Base-by-base conservation (phyloP, 92 coral and sea anemone genomes). In the Porites cylindrica region DNA sequence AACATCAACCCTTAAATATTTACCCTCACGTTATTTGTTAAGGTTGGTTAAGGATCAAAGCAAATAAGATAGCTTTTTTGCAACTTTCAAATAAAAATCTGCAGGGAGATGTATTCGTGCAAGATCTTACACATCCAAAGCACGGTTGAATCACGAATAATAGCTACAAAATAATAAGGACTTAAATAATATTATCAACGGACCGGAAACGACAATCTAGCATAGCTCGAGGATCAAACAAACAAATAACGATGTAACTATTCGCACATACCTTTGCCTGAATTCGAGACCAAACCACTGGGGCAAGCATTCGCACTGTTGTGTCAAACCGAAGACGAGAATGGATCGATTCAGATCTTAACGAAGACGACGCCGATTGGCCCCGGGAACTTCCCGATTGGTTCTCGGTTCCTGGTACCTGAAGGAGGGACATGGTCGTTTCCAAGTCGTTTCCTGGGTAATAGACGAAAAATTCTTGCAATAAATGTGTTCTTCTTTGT, bases 291-390 rank as follows among this genome's bases (percentile, higher is more conserved):
- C 97, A 92, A 16, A 92, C 79, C 10, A 90, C 90, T 16, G 98
- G 96, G 7, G 96, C 98, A 64, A 94, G 88, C 98, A 94, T 90
- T 66, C 86, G 95, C 17, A 94, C 94, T 50, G 93, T 65, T 32
- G 89, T 87, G 4, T 84, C 72, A 66, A 94, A 90, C 19, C 79
- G 88, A 16, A 88, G 77, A 4, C 88, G 77, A 60, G 93, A 90
- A 51, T 78, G 88, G 19, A 65, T 66, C 72, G 82, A 64, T 6
- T 47, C 75, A 16, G 87, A 72, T 72, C 32, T 52, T 26, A 62
- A 11, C 72, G 88, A 82, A 59, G 91, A 75, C 17, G 66, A 17
- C 10, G 73, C 66, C 79, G 85, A 77, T 32, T 76, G 21, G 26
- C 38, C 38, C 79, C 79, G 79, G 63, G 85, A 78, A 51, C 76